phyloP scores from a whole-genome alignment of 2,797 vertebrate species.

The Naso thynnoides region DNA sequence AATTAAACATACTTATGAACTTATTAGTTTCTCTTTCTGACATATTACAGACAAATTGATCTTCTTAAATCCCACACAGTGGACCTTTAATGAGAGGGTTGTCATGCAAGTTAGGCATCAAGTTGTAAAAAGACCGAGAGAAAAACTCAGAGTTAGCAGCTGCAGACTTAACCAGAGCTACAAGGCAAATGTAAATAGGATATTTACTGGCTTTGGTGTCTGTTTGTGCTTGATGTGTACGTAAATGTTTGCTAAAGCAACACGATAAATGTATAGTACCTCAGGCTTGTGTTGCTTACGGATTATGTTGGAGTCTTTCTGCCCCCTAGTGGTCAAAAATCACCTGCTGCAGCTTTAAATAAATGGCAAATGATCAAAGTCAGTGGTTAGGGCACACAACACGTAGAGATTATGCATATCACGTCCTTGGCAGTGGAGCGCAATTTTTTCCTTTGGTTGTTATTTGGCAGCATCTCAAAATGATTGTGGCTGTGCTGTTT shows the following conservation, averaged over 20 bases:
- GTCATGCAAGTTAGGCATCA: not conserved
- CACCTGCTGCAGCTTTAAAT: constrained; percentile 40
- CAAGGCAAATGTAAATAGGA: not conserved
- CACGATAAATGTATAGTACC: not conserved
- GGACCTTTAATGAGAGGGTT: not conserved
- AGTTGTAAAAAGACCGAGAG: constrained; percentile 1
- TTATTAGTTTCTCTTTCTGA: no score
- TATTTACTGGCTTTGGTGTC: not conserved
- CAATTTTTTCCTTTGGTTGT: constrained; percentile 57
- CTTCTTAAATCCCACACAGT: no score
- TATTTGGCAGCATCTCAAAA: constrained; percentile 69
- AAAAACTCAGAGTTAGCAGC: not conserved
- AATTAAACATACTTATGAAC: no score
- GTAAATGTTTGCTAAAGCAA: not conserved
- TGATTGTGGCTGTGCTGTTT: constrained; percentile 47
- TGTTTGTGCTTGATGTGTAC: not conserved
- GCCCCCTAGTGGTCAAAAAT: constrained; percentile 37
- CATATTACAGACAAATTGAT: no score
- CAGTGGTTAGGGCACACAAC: constrained; percentile 43
- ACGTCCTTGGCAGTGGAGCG: constrained; percentile 48
- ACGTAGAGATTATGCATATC: constrained; percentile 60
- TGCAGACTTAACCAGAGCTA: not conserved
- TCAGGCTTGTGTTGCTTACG: not conserved
- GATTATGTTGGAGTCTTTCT: constrained; percentile 25
- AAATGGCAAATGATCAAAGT: constrained; percentile 56